A percentile compares a stretch with the other conserved stretches of the same genome.
Conservation (phyloP, 2,888 invertebrate species). For the Bembecia ichneumoniformis region DNA sequence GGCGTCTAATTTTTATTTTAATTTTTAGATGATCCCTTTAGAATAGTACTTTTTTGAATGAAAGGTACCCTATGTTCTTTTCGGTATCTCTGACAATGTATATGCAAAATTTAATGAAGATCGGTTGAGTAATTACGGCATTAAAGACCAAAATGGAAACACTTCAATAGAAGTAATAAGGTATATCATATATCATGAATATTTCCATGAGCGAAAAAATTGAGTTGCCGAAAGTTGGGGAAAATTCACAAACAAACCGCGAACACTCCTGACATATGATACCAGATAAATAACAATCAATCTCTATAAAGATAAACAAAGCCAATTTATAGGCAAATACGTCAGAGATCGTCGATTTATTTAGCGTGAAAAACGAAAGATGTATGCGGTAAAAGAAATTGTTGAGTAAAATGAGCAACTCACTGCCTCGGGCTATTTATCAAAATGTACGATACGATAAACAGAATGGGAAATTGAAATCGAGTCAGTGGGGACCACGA, state of each 20-base stretch:
- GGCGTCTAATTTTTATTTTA: no score
- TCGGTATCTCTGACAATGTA: no score
- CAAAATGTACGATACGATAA: slow-evolving; percentile 67
- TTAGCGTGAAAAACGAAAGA: slow-evolving; percentile 52
- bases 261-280: slow-evolving; percentile 29
- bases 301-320: slow-evolving; percentile 49
- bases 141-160: no score
- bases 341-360: slow-evolving; percentile 57
- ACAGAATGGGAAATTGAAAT: slow-evolving; percentile 69
- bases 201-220: no score
- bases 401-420: slow-evolving; percentile 49
- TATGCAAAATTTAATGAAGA: no score
- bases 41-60: no score
- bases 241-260: background rate
- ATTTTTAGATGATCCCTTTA: no score
- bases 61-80: no score
- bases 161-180: no score
- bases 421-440: slow-evolving; percentile 56
- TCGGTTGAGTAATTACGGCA: no score
- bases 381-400: slow-evolving; percentile 39
- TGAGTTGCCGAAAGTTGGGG: background rate
- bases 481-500: slow-evolving; percentile 56
- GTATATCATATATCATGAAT: no score
- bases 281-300: slow-evolving; percentile 49
- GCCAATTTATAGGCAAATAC: slow-evolving; percentile 56